A percentile compares a stretch with the other conserved stretches of the same genome.
Conservation (phyloP, 2,113 vertebrate species). For the Camelus dromedarius region DNA sequence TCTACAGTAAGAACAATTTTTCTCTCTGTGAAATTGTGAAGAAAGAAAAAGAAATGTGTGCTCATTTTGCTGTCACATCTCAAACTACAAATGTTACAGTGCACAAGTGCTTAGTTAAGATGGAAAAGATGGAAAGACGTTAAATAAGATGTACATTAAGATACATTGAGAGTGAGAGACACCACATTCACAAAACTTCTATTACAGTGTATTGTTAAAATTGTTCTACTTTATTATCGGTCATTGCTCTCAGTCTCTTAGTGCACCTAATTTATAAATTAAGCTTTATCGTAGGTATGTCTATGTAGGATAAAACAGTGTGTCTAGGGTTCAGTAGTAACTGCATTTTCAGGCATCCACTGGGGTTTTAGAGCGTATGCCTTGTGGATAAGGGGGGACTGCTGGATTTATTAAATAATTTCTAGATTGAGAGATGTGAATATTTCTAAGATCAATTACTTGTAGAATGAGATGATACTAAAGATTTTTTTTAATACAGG, state of each 20-base stretch:
- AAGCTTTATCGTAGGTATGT: background rate
- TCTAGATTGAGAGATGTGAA: background rate
- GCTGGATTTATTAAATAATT: background rate
- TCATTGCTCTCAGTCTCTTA: background rate
- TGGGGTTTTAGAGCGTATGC: background rate
- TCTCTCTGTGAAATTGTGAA: background rate
- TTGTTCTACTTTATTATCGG: background rate
- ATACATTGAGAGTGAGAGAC: background rate
- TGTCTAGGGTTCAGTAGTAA: background rate
- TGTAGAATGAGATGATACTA: background rate
- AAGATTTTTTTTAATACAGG: background rate
- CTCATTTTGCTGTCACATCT: background rate
- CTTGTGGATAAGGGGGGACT: background rate
- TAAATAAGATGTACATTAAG: background rate
- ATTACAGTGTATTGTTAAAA: background rate
- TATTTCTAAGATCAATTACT: background rate
- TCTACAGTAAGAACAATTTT: background rate
- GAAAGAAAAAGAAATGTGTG: accelerated
- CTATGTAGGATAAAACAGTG: background rate
- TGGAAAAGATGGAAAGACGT: background rate
- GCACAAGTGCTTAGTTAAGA: background rate
- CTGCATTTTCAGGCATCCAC: background rate
- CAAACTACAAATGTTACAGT: background rate
- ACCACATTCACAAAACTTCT: background rate
- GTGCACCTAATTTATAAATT: background rate